Evolutionary conservation across 1,140 invertebrate genomes (phyloP), one percentile per base, ranked within the genome.

Genomic region (Ceratina japonica): DNA sequence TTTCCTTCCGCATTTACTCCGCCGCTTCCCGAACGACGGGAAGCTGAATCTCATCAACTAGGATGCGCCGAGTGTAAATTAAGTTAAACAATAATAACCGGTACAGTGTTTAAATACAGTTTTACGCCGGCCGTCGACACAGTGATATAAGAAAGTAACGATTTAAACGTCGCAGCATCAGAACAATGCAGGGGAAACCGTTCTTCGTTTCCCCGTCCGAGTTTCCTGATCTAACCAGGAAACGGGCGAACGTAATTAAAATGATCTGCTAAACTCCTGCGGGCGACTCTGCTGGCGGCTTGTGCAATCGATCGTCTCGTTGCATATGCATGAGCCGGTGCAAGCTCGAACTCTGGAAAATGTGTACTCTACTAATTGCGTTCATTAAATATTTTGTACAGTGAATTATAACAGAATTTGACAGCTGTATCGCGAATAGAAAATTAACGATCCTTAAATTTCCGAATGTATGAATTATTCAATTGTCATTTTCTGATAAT

Each of bases 221-320:
- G 27, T 61, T 62, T 52, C 8, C 49, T 68, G 12, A 27, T 84
- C 49, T 59, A 51, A 85, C 62, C 56, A 81, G 84, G 79, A 85
- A 85, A 58, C 63, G 16, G 44, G 3, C 18, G 7, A 22, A 2
- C 13, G 13, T 20, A 16, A 66, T 37, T 20, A 63, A 73, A 74
- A 27, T 12, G 52, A 65, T 58, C 24, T 4, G 15, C 12, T 10
- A 13, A 62, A 16, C 68, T 86, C 56, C 85, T 86, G 85, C 85
- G 85, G 85, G 85, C 63, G 56, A 86, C 73, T 81, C 85, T 86
- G 85, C 85, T 86, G 85, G 85, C 69, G 65, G 18, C 56, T 86
- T 86, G 62, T 63, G 70, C 75, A 86, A 86, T 69, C 62, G 18
- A 71, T 68, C 54, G 49, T 63, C 20, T 20, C 20, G 63, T 82